Evolutionary conservation across 1,140 invertebrate genomes (phyloP).

Genomic region (Hycleus phaleratus): DNA sequence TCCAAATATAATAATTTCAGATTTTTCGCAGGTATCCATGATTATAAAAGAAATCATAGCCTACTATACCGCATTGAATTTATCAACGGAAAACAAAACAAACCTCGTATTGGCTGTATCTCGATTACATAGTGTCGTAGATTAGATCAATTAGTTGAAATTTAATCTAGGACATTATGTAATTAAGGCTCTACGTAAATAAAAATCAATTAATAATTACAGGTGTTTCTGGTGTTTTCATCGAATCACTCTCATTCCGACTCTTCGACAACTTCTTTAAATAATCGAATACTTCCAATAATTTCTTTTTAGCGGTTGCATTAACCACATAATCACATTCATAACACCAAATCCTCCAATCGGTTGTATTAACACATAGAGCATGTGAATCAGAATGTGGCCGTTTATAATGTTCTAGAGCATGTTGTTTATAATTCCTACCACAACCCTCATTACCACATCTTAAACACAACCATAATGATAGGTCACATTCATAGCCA

Average conservation of each 20-base stretch:
- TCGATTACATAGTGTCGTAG: no score
- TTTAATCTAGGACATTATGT: no score
- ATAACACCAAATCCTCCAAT: slow-evolving; percentile 71
- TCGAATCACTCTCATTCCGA: background rate
- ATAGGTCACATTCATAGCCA: slow-evolving; percentile 51
- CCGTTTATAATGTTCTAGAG: slow-evolving; percentile 65
- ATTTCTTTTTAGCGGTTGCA: slow-evolving; percentile 50
- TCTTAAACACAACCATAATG: slow-evolving; percentile 61
- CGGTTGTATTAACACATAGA: slow-evolving; percentile 61
- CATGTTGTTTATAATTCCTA: slow-evolving; percentile 60
- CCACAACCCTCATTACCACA: slow-evolving; percentile 74
- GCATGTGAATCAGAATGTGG: slow-evolving; percentile 69
- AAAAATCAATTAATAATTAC: background rate
- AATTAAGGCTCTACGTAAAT: no score
- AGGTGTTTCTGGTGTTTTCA: background rate
- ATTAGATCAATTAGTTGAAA: no score
- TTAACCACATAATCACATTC: slow-evolving; percentile 55
- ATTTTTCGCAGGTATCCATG: no score
- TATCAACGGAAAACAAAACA: no score
- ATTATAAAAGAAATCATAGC: no score
- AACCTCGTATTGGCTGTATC: no score
- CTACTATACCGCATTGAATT: no score
- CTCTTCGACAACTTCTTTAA: slow-evolving; percentile 44
- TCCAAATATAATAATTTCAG: no score
- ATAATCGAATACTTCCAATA: slow-evolving; percentile 56